A percentile compares a stretch with the other conserved stretches of the same genome.
Evolutionary conservation across 2,888 invertebrate species (phyloP).

Genomic region (Mayetiola destructor): DNA sequence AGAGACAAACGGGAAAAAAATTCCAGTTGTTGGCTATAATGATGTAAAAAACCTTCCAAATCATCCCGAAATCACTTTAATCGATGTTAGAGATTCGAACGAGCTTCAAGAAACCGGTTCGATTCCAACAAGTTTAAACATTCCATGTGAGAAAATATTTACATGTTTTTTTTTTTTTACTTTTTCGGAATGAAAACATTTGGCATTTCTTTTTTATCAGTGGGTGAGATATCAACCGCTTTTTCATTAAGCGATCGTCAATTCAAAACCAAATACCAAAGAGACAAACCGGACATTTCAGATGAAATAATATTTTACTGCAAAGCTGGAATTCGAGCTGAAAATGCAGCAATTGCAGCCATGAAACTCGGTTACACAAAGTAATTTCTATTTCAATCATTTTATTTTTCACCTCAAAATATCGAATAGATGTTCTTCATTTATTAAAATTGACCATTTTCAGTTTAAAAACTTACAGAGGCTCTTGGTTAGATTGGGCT

Average conservation of each 20-base stretch:
- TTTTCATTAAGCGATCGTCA: background rate
- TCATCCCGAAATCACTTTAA: conserved; percentile 39
- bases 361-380: conserved; percentile 19
- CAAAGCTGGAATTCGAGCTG: conserved; percentile 15
- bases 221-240: background rate
- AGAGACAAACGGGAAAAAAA: background rate
- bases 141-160: conserved; percentile 47
- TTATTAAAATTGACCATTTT: background rate
- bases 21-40: conserved; percentile 32
- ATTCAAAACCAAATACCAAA: conserved; percentile 43
- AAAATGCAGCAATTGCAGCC: conserved; percentile 14
- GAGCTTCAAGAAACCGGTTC: conserved; percentile 56
- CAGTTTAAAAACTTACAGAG: conserved; percentile 28
- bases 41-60: conserved; percentile 39
- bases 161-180: background rate
- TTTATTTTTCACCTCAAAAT: too few species aligned
- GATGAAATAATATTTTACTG: conserved; percentile 38
- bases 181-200: background rate
- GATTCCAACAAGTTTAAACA: conserved; percentile 60
- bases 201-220: background rate
- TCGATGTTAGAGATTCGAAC: conserved; percentile 62
- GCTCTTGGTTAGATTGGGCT: conserved; percentile 33
- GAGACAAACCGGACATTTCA: conserved; percentile 42
- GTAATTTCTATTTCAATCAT: conserved; percentile 13
- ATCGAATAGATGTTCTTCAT: background rate